phyloP scores from a whole-genome alignment of 2,888 invertebrate genomes.

The Villa cingulata region DNA sequence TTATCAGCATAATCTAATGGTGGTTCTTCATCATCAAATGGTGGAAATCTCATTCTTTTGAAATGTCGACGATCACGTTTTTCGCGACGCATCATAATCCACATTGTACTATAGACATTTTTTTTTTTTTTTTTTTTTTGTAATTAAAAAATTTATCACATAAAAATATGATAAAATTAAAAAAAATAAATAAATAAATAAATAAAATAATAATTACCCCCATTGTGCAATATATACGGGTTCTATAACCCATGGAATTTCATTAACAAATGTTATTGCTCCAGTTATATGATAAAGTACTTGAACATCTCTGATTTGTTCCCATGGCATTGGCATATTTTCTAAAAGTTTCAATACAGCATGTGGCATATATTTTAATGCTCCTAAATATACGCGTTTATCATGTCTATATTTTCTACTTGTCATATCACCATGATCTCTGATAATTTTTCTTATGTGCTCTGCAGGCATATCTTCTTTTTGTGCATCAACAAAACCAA shows the following conservation, averaged over 20 bases:
- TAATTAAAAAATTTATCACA: not conserved
- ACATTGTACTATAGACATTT: slow-evolving; percentile 72
- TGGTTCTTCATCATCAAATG: slow-evolving; percentile 99
- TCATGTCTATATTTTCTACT: slow-evolving; percentile 97
- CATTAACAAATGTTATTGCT: slow-evolving; percentile 99
- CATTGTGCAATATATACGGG: slow-evolving; percentile 99
- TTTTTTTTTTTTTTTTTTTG: no score
- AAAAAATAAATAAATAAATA: no score
- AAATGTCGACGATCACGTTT: slow-evolving; percentile 97
- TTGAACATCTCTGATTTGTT: slow-evolving; percentile 96
- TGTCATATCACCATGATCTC: slow-evolving; percentile 99
- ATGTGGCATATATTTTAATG: slow-evolving; percentile 99
- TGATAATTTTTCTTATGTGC: slow-evolving; percentile 95
- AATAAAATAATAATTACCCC: slow-evolving; percentile 70
- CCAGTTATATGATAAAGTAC: slow-evolving; percentile 98
- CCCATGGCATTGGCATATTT: slow-evolving; percentile 99
- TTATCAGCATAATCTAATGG: slow-evolving; percentile 99
- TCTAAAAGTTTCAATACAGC: slow-evolving; percentile 97
- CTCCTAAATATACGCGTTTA: slow-evolving; percentile 94
- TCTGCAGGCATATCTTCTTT: slow-evolving; percentile 99
- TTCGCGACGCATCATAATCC: slow-evolving; percentile 99
- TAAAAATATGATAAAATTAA: not conserved
- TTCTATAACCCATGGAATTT: slow-evolving; percentile 99
- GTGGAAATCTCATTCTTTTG: slow-evolving; percentile 98
- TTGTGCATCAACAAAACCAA: slow-evolving; percentile 97